phyloP scores from a whole-genome alignment of 2,113 vertebrate genomes.

The Microcebus griseorufus region DNA sequence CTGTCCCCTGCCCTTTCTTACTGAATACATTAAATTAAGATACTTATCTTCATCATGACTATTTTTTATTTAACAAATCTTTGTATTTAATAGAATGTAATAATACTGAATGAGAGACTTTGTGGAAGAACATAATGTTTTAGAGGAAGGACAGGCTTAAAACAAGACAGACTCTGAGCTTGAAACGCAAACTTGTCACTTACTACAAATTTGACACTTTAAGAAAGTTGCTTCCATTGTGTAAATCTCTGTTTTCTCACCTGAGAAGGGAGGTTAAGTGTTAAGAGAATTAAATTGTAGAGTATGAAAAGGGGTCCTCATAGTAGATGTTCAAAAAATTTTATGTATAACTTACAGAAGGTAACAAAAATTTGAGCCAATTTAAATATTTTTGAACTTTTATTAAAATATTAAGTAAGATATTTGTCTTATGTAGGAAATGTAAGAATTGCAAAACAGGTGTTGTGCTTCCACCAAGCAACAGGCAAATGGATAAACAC shows the following conservation, averaged over 20 bases:
- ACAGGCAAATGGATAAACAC: not conserved
- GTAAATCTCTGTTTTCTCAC: not conserved
- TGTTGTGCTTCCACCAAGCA: not conserved
- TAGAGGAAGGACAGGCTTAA: not conserved
- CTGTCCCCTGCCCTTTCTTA: not conserved
- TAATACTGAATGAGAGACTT: not conserved
- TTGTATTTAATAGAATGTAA: not conserved
- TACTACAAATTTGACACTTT: not conserved
- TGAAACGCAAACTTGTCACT: not conserved
- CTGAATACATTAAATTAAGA: not conserved
- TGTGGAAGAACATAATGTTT: not conserved
- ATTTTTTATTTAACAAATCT: not conserved
- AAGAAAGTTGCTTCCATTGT: not conserved
- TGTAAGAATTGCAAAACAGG: not conserved
- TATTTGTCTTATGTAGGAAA: not conserved
- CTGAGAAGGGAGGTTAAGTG: not conserved
- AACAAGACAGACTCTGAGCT: not conserved
- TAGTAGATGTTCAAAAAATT: not conserved
- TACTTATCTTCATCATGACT: not conserved
- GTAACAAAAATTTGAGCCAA: not conserved
- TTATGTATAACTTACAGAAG: not conserved
- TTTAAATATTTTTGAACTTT: not conserved
- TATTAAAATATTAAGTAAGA: not conserved
- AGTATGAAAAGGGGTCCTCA: not conserved
- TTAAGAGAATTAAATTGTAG: not conserved